Base-by-base conservation (phyloP, 1,140 invertebrate species). In the Sitophilus oryzae region DNA sequence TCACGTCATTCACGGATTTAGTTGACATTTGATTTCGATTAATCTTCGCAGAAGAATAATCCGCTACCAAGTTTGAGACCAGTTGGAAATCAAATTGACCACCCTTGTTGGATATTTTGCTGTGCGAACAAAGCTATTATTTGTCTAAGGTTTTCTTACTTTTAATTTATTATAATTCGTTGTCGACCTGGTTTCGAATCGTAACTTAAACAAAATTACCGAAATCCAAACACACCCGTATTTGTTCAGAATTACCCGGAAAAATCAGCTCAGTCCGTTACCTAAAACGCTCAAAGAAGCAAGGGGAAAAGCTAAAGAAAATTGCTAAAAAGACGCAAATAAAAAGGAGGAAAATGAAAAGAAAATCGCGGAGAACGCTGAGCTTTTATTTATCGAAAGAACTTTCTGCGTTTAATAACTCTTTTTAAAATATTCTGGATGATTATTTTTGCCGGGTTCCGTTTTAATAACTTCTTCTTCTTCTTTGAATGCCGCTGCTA, bases 191-290 rank as follows among this genome's bases (percentile, higher is more conserved):
- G 25, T 6, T 11, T 5, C 5, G 14, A 20, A 20, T 14, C 8
- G 38, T 20, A 6, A 14, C 14, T 40, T 40, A 14, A 40, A 40
- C 14, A 40, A 8, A 40, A 40, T 40, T 40, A 40, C 18, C 38
- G 25, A 30, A 30, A 40, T 40, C 14, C 38, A 40, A 40, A n/a
- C n/a, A n/a, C 38, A 40, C n/a, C 14, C 14, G 5, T 40, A 20
- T 40, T 40, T 40, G 38, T 20, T 40, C 14, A 40, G 38, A 40
- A 40, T 40, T 40, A 40, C 14, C 14, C 5, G 38, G 14, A 40
- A 40, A 40, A 15, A n/a, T 40, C 38, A 20, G 38, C 14, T 40
- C n/a, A 30, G 5, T 30, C 25, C 25, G 25, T 30, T n/a, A n/a
- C n/a, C n/a, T n/a, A n/a, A n/a, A 30, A 30, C 11, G 25, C 25